Evolutionary conservation across 2,113 vertebrate genomes (phyloP).

Genomic region (Egretta garzetta): DNA sequence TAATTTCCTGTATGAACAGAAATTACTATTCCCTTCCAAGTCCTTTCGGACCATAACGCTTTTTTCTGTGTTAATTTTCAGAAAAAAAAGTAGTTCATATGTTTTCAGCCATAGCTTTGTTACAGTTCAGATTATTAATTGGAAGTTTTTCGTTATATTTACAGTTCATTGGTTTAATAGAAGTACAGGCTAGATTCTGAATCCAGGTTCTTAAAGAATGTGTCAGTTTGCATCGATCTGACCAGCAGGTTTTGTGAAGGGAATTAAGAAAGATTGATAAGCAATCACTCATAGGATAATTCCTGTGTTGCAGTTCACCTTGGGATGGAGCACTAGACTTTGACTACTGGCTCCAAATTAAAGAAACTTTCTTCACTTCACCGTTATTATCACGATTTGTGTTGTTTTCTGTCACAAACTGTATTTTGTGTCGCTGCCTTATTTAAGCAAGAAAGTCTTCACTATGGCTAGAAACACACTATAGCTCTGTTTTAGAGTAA

Average conservation of each 20-base stretch:
- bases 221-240: background rate
- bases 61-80: background rate
- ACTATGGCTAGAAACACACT: background rate
- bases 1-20: background rate
- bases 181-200: background rate
- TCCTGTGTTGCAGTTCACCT: background rate
- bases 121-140: background rate
- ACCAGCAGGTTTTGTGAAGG: background rate
- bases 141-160: background rate
- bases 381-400: background rate
- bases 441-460: background rate
- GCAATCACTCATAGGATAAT: background rate
- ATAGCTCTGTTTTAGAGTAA: background rate
- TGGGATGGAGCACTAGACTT: background rate
- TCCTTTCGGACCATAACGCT: background rate
- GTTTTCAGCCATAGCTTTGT: background rate
- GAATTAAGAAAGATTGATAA: background rate
- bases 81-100: background rate
- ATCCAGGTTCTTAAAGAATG: background rate
- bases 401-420: background rate
- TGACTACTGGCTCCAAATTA: background rate
- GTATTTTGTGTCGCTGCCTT: background rate
- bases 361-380: background rate
- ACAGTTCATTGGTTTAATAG: background rate
- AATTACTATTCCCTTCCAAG: background rate